Conservation (phyloP, 2,888 invertebrate species). For the Scelioninae gen. 2 region DNA sequence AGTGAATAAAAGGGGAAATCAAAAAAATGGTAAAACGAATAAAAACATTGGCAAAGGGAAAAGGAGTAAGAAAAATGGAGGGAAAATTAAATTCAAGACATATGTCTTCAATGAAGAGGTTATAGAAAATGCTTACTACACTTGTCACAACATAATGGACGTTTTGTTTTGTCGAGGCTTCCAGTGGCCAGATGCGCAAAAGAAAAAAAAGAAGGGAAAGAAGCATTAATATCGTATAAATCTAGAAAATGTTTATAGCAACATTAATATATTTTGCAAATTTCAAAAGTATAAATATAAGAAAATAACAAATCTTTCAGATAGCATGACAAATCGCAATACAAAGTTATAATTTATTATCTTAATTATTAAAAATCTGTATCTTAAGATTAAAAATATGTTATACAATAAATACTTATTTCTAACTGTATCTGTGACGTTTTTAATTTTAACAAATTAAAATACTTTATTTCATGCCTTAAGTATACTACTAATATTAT, state of each 20-base stretch:
- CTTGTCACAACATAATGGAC: slow-evolving; percentile 94
- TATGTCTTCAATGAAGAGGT: slow-evolving; percentile 93
- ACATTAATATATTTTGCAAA: too few relatives aligned
- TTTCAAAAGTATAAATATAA: too few relatives aligned
- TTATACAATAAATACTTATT: too few relatives aligned
- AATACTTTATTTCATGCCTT: too few relatives aligned
- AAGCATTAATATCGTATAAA: slow-evolving; percentile 71
- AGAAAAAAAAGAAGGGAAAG: slow-evolving; percentile 90
- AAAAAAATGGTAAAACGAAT: slow-evolving; percentile 59
- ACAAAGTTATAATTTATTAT: too few relatives aligned
- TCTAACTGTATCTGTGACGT: too few relatives aligned
- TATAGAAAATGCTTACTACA: slow-evolving; percentile 95
- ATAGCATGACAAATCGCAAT: too few relatives aligned
- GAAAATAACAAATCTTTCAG: too few relatives aligned
- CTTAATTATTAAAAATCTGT: too few relatives aligned
- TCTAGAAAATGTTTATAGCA: too few relatives aligned
- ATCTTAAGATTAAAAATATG: too few relatives aligned
- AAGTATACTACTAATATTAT: slow-evolving; percentile 40
- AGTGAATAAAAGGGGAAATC: slow-evolving; percentile 44
- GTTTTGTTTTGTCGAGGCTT: slow-evolving; percentile 90
- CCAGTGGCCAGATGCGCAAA: slow-evolving; percentile 90
- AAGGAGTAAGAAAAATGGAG: slow-evolving; percentile 77
- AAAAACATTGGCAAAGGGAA: slow-evolving; percentile 68
- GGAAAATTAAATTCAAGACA: slow-evolving; percentile 83
- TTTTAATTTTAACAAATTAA: too few relatives aligned